Evolutionary conservation across 2,113 vertebrate genomes (phyloP), one percentile per base, ranked within the genome.

Genomic region (Petromus typicus): DNA sequence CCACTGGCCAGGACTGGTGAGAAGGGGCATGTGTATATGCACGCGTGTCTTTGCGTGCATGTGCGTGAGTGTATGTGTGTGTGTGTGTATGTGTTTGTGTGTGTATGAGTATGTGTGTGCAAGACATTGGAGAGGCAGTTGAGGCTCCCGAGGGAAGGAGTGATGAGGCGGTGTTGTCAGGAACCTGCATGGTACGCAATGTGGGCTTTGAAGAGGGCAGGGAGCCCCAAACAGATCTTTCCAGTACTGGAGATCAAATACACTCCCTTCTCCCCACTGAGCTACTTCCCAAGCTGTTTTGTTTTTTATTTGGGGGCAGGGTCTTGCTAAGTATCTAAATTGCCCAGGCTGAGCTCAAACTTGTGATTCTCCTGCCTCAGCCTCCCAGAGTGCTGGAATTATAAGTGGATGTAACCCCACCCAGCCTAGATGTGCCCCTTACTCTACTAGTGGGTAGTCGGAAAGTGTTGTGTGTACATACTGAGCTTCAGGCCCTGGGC

Each of bases 151-250:
- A 40, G 43, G 23, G 37, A 25, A 78, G 34, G 25, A 71, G 18
- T 18, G 56, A 3, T 1, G 0, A 20, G 10, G 8, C 2, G 22
- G 0, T 34, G 25, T 1, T 13, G 66, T 22, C n/a, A 10, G 16
- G 43, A 17, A 6, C 45, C 27, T 63, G 48, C 17, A 1, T 17
- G 64, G 48, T 43, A 37, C 56, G 34, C 32, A 43, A 20, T 10
- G 40, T 76, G 76, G 56, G 3, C 18, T 66, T 69, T 73, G 40
- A 75, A 91, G 84, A 59, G 5, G 37, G 45, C 64, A 76, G 51
- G 63, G 40, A 76, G 27, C 45, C 17, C 45, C 1, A 9, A 78
- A 54, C 34, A 22, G 30, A 32, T 16, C 7, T 76, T 76, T 48
- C 30, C 43, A 51, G 45, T 76, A 3, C 73, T 14, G 27, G 73